Conservation (phyloP, 2,888 invertebrate species). For the Automeris io region DNA sequence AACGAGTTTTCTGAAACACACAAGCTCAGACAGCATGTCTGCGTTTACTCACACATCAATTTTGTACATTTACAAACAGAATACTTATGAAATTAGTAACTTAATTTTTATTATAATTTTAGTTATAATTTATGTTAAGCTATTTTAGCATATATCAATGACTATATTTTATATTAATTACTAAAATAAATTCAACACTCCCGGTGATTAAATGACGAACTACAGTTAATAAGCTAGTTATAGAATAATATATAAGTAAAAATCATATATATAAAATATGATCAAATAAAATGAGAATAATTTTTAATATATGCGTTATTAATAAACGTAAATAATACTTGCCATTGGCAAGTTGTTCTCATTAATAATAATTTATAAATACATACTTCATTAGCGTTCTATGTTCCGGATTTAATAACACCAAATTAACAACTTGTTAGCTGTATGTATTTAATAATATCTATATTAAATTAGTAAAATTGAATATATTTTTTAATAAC, state of each 20-base stretch:
- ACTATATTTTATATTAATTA: conserved; percentile 8
- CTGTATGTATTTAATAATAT: too few relatives aligned
- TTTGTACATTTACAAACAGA: conserved; percentile 38
- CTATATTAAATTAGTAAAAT: too few relatives aligned
- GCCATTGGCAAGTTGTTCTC: too few relatives aligned
- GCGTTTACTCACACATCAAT: conserved; percentile 30
- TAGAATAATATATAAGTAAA: not conserved
- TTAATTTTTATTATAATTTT: conserved; percentile 32
- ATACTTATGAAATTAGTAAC: conserved; percentile 30
- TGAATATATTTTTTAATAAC: conserved; percentile 8
- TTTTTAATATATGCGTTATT: too few relatives aligned
- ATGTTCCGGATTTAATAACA: too few relatives aligned
- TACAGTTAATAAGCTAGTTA: not conserved
- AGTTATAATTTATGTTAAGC: conserved; percentile 29
- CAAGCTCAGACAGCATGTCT: conserved; percentile 26
- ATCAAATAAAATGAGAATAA: not conserved
- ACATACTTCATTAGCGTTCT: too few relatives aligned
- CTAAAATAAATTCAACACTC: not conserved
- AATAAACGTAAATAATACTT: too few relatives aligned
- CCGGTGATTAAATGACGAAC: not conserved
- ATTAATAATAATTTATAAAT: too few relatives aligned
- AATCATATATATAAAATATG: not conserved
- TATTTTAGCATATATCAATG: conserved; percentile 17
- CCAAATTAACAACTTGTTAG: too few relatives aligned
- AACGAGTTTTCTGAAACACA: conserved; percentile 54